phyloP scores from a whole-genome alignment of 1,140 invertebrate genomes.

The Drosophila nigromelanica region DNA sequence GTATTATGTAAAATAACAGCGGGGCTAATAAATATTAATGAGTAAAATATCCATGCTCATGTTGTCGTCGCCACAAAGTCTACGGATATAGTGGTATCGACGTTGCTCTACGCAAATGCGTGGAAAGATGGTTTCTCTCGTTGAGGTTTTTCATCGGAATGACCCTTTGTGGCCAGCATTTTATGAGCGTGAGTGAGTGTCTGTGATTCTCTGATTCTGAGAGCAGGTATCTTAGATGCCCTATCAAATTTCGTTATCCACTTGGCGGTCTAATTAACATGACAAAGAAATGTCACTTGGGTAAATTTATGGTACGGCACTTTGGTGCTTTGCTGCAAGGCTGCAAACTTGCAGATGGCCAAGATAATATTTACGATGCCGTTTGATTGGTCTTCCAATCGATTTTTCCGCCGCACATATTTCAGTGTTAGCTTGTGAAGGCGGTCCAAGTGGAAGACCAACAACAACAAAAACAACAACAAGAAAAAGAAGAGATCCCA shows the following conservation, averaged over 20 bases:
- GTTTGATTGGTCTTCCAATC: constrained; percentile 76
- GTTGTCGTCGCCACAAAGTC: constrained; percentile 67
- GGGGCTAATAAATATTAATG: constrained; percentile 48
- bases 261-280: constrained; percentile 83
- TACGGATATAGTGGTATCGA: constrained; percentile 29
- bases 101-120: not conserved
- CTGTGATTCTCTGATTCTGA: constrained; percentile 38
- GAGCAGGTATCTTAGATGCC: constrained; percentile 72
- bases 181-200: constrained; percentile 46
- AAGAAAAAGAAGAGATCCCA: not conserved
- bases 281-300: constrained; percentile 81
- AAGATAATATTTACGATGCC: constrained; percentile 79
- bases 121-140: constrained; percentile 28
- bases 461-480: not conserved
- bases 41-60: constrained; percentile 42
- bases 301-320: constrained; percentile 75
- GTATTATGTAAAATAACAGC: constrained; percentile 42
- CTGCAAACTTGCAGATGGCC: constrained; percentile 69
- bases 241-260: constrained; percentile 70
- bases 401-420: constrained; percentile 62
- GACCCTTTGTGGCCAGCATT: constrained; percentile 46
- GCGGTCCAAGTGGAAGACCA: not conserved
- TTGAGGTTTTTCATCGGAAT: constrained; percentile 44
- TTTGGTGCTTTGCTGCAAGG: constrained; percentile 35
- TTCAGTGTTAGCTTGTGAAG: constrained; percentile 26